Evolutionary conservation across 2,888 invertebrate species (phyloP).

Genomic region (Euplagia quadripunctaria): DNA sequence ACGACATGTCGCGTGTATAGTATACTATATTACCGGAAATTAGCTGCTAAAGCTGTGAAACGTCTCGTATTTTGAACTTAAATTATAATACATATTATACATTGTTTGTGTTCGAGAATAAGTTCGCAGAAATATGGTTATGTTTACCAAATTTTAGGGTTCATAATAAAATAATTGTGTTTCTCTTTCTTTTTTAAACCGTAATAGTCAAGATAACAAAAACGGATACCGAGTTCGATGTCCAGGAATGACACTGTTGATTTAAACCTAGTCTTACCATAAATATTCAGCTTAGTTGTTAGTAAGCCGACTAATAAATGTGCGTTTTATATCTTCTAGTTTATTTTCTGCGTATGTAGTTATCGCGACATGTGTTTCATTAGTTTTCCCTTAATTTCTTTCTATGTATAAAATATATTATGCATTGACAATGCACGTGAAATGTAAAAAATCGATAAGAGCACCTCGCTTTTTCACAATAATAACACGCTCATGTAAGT

Average conservation of each 20-base stretch:
- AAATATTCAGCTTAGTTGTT: neutral
- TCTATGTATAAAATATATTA: conserved; percentile 15
- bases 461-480: conserved; percentile 76
- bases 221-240: neutral
- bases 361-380: neutral
- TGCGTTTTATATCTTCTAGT: neutral
- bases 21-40: no score
- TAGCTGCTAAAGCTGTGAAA: neutral
- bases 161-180: no score
- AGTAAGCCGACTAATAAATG: neutral
- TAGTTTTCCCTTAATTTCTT: neutral
- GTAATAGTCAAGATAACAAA: neutral
- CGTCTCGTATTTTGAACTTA: neutral
- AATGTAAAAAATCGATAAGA: conserved; percentile 68
- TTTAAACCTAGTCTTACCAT: neutral
- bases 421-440: conserved; percentile 31
- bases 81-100: no score
- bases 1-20: no score
- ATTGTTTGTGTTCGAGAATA: no score
- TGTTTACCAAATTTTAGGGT: no score
- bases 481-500: conserved; percentile 80
- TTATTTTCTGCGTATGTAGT: neutral
- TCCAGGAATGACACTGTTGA: neutral
- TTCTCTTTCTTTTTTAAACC: neutral
- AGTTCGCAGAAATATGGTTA: no score